Evolutionary conservation across 2,113 vertebrate species (phyloP).

Genomic region (Petromus typicus): DNA sequence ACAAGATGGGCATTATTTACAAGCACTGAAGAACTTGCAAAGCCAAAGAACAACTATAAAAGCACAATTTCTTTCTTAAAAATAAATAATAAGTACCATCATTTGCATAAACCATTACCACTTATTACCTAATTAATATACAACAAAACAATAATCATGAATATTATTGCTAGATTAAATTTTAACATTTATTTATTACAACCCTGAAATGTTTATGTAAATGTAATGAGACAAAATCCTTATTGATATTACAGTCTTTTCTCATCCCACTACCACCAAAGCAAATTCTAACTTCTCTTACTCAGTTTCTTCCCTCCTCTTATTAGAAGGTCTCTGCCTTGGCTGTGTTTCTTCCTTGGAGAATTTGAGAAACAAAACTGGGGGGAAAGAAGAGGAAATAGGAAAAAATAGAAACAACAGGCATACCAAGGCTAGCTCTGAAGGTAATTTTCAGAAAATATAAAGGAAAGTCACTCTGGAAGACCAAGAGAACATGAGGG

Average conservation of each 20-base stretch:
- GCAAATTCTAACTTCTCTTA: neutral
- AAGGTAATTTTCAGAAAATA: conserved; percentile 10
- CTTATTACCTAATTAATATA: conserved; percentile 74
- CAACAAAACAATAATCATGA: conserved; percentile 64
- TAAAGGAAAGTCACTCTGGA: neutral
- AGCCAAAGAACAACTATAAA: conserved; percentile 59
- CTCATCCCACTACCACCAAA: conserved; percentile 1
- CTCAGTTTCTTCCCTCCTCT: neutral
- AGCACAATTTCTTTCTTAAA: conserved; percentile 63
- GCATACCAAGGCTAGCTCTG: neutral
- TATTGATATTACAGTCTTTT: conserved; percentile 35
- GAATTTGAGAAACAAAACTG: neutral
- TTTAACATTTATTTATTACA: conserved; percentile 69
- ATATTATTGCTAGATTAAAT: conserved; percentile 59
- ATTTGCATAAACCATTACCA: conserved; percentile 74
- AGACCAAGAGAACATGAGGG: neutral
- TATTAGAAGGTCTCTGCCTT: neutral
- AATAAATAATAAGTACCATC: conserved; percentile 63
- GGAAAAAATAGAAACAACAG: neutral
- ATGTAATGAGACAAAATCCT: neutral
- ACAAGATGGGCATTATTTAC: conserved; percentile 14
- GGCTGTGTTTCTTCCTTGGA: conserved; percentile 4
- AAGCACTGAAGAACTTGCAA: conserved; percentile 58
- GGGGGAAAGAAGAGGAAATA: neutral
- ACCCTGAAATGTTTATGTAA: conserved; percentile 62